Evolutionary conservation across 2,888 invertebrate species (phyloP).

Genomic region (Hymenopus coronatus): DNA sequence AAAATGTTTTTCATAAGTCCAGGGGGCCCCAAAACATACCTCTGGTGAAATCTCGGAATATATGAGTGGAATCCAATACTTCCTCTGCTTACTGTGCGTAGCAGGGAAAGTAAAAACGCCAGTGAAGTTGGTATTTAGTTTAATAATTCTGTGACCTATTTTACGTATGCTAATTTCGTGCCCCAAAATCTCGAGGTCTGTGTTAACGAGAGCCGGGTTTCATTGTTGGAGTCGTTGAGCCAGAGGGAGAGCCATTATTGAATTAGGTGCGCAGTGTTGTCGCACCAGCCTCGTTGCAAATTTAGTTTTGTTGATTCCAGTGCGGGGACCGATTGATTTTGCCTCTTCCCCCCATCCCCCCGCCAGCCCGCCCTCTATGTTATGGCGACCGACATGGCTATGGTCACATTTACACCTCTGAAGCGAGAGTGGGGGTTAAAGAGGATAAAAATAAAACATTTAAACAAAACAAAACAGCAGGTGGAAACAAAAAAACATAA

Average conservation of each 20-base stretch:
- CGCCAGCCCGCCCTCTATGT: neutral
- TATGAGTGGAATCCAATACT: too few relatives aligned
- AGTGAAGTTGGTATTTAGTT: too few relatives aligned
- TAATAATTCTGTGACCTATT: too few relatives aligned
- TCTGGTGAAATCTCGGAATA: too few relatives aligned
- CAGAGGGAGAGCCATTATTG: neutral
- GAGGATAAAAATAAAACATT: neutral
- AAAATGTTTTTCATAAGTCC: too few relatives aligned
- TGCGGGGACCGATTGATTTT: neutral
- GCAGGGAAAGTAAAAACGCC: too few relatives aligned
- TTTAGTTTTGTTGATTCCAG: neutral
- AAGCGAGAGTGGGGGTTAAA: neutral
- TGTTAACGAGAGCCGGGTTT: neutral
- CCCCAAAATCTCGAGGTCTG: too few relatives aligned
- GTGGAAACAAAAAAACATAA: neutral
- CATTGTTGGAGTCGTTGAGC: neutral
- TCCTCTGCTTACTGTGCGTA: too few relatives aligned
- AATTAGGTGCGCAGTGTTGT: neutral
- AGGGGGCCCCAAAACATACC: too few relatives aligned
- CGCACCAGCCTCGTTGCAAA: neutral
- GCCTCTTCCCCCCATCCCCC: too few relatives aligned
- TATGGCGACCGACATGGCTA: neutral
- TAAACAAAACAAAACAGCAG: neutral
- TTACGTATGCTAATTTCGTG: too few relatives aligned
- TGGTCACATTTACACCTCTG: neutral